Evolutionary conservation across 2,113 vertebrate species (phyloP).

Genomic region (Poicephalus meyeri): DNA sequence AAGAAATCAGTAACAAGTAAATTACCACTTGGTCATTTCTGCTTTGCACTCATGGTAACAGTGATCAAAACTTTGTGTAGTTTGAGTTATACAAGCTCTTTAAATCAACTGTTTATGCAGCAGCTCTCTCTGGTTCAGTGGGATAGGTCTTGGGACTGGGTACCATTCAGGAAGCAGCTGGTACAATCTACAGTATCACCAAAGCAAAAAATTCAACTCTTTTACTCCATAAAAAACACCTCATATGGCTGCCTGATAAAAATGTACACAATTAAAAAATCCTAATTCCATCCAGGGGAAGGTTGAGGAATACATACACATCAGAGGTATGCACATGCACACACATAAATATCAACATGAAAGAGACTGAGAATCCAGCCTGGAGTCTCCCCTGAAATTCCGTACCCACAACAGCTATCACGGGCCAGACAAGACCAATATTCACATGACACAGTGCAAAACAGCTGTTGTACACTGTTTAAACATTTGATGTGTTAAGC

Average conservation of each 20-base stretch:
- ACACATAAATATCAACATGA: neutral
- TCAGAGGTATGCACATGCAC: neutral
- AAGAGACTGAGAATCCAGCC: neutral
- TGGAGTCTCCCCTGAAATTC: neutral
- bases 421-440: neutral
- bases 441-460: neutral
- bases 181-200: neutral
- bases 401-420: neutral
- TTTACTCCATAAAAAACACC: neutral
- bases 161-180: neutral
- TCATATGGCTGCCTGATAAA: neutral
- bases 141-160: neutral
- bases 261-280: neutral
- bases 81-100: neutral
- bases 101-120: neutral
- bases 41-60: neutral
- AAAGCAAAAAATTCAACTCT: neutral
- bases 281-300: neutral
- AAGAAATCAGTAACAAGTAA: neutral
- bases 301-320: neutral
- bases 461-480: neutral
- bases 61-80: neutral
- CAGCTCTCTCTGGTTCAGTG: neutral
- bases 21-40: neutral
- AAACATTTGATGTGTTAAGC: neutral